A percentile compares a stretch with the other conserved stretches of the same genome.
These are phyloP conservation scores for Hylyphantes graminicola DNA, from an alignment of 1,140 invertebrate genomes.

Conservation along the genomic window DNA sequence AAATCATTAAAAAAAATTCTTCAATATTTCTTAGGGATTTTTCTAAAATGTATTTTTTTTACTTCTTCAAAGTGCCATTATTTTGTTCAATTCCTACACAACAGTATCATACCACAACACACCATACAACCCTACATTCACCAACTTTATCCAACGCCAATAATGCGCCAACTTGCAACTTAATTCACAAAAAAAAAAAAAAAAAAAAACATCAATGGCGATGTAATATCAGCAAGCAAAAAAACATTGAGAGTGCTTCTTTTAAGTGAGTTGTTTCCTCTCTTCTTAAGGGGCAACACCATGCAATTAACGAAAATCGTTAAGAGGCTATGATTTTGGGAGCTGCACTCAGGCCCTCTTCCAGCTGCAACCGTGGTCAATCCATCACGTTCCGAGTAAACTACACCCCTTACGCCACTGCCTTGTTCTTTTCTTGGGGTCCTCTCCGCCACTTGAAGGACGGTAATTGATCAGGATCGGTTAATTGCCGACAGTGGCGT, in stretches of 20 bases:
- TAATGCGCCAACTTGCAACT: neutral
- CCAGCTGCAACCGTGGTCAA: neutral
- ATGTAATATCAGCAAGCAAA: neutral
- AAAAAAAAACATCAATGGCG: neutral
- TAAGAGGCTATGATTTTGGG: constrained; percentile 51
- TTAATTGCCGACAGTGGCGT: constrained; percentile 20
- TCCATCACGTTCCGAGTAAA: constrained; percentile 6
- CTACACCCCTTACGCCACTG: neutral
- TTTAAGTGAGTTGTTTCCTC: constrained; percentile 47
- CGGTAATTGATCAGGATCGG: constrained; percentile 39
- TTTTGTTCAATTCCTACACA: no score
- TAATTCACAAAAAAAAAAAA: neutral
- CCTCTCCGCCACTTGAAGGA: no score
- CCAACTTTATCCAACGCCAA: neutral
- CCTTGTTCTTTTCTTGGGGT: neutral
- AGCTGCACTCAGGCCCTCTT: neutral
- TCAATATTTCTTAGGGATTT: no score
- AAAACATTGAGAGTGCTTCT: neutral
- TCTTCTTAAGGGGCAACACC: constrained; percentile 19
- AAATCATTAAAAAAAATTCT: no score
- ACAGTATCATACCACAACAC: no score
- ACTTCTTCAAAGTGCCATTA: no score
- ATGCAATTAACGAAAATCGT: constrained; percentile 52
- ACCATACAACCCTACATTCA: neutral
- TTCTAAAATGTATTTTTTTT: no score